These are phyloP conservation scores for Helogale parvula DNA, from an alignment of 2,113 vertebrate species.

Conservation along the genomic window DNA sequence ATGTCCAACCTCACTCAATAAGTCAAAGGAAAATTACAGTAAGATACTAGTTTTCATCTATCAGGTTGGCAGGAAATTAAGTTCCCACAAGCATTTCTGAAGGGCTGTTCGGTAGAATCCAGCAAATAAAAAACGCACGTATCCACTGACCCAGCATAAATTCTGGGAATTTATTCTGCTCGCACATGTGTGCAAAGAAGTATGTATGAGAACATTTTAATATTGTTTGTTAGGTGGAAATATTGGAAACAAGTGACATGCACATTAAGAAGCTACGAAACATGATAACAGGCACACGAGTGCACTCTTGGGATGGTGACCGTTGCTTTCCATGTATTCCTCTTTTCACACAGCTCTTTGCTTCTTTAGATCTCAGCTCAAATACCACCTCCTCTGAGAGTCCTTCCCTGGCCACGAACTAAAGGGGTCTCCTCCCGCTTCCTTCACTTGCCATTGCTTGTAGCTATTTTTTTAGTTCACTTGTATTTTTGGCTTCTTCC, in stretches of 20 bases:
- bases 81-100: background rate
- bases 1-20: background rate
- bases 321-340: background rate
- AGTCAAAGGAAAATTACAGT: background rate
- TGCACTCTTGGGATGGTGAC: background rate
- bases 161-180: background rate
- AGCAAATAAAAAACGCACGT: background rate
- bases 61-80: background rate
- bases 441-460: background rate
- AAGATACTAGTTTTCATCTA: background rate
- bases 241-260: background rate
- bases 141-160: background rate
- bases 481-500: background rate
- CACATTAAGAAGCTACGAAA: background rate
- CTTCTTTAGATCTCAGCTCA: background rate
- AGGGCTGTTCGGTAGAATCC: background rate
- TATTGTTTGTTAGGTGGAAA: background rate
- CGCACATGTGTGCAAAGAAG: background rate
- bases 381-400: background rate
- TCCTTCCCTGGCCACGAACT: background rate
- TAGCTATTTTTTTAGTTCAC: background rate
- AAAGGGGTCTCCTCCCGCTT: background rate
- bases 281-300: background rate
- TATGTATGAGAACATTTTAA: background rate
- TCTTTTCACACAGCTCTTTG: background rate